Evolutionary conservation across 2,113 vertebrate genomes (phyloP).

Genomic region (Sapajus apella): DNA sequence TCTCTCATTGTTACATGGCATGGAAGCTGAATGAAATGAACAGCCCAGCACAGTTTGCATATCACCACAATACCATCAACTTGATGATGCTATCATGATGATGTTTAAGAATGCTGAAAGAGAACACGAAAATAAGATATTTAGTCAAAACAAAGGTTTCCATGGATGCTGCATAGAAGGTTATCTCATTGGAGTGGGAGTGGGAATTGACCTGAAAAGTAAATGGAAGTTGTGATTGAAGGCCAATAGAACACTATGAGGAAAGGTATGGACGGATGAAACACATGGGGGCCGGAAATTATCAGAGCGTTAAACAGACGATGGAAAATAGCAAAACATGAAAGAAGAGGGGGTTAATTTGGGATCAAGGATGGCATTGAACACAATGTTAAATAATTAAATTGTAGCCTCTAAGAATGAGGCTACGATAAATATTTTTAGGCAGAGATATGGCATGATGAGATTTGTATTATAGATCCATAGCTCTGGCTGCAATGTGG

Average conservation of each 20-base stretch:
- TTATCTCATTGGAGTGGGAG: neutral
- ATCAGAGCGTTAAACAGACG: neutral
- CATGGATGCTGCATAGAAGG: neutral
- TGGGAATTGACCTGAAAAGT: neutral
- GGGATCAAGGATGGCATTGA: neutral
- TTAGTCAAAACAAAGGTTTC: neutral
- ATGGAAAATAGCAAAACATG: neutral
- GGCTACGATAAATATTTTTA: neutral
- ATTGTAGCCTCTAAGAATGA: neutral
- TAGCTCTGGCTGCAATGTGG: neutral
- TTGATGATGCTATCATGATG: neutral
- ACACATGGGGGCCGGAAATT: neutral
- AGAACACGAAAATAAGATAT: neutral
- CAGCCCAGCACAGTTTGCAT: neutral
- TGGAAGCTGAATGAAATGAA: neutral
- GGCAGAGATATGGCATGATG: neutral
- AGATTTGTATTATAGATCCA: neutral
- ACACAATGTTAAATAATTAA: neutral
- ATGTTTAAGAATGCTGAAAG: neutral
- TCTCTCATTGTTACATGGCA: neutral
- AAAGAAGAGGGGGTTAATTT: neutral
- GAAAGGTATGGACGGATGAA: neutral
- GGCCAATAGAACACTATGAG: neutral
- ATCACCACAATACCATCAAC: neutral
- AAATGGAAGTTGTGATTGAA: neutral